Evolutionary conservation across 2,797 vertebrate species (phyloP).

Genomic region (Rhadinocentrus ornatus): DNA sequence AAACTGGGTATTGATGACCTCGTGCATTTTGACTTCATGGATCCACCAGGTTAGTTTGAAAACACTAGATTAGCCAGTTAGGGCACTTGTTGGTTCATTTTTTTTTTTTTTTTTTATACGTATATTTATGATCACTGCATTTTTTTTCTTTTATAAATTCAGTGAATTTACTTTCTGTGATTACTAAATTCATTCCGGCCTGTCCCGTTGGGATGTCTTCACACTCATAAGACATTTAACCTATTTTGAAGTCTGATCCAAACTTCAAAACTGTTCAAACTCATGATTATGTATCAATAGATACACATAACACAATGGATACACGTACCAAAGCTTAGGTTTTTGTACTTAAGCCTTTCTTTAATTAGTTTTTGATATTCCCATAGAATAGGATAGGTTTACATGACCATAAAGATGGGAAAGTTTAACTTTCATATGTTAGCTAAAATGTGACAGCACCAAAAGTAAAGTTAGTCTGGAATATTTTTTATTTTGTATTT

Average conservation of each 20-base stretch:
- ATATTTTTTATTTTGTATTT: no score
- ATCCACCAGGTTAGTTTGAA: slow-evolving; percentile 90
- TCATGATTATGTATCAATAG: not conserved
- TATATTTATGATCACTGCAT: no score
- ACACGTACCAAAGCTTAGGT: no score
- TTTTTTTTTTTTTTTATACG: no score
- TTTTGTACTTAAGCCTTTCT: no score
- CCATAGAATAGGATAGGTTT: no score
- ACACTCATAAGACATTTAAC: not conserved
- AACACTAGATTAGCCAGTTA: not conserved
- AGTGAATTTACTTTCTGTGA: not conserved
- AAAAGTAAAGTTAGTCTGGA: no score
- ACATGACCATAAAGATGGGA: no score
- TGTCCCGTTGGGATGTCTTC: not conserved
- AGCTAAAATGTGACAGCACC: no score
- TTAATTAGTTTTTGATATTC: no score
- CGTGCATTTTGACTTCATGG: slow-evolving; percentile 99
- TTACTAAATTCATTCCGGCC: not conserved
- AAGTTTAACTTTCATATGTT: no score
- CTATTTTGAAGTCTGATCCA: not conserved
- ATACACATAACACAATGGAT: no score
- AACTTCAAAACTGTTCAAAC: not conserved
- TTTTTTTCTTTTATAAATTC: not conserved
- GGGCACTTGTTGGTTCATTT: not conserved
- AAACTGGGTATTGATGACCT: slow-evolving; percentile 98